These are phyloP conservation scores for Erebia epiphron DNA, from an alignment of 2,888 invertebrate genomes.

Conservation along the genomic window DNA sequence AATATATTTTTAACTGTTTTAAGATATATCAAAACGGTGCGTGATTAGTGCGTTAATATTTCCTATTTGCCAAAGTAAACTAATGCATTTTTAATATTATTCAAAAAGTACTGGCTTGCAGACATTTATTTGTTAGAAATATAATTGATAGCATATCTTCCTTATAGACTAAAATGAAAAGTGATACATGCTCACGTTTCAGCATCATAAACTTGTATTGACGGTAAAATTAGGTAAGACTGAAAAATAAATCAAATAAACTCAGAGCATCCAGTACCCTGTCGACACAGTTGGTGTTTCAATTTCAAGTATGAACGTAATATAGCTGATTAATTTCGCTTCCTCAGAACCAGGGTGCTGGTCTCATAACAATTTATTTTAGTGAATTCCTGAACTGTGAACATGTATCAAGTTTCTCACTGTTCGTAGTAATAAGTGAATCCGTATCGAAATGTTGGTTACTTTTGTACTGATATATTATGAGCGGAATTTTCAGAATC, in stretches of 20 bases:
- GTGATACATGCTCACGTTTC: conserved; percentile 63
- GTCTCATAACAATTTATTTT: conserved; percentile 15
- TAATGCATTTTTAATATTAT: conserved; percentile 71
- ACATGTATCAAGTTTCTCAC: conserved; percentile 71
- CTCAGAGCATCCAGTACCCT: not conserved
- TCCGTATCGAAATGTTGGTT: conserved; percentile 72
- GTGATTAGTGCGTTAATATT: conserved; percentile 48
- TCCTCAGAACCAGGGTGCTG: not conserved
- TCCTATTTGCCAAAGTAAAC: conserved; percentile 73
- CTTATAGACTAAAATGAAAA: conserved; percentile 59
- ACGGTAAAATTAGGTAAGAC: not conserved
- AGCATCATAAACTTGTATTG: not conserved
- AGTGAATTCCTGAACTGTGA: conserved; percentile 45
- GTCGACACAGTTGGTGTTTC: conserved; percentile 1
- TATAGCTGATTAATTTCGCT: not conserved
- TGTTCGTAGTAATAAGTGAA: conserved; percentile 65
- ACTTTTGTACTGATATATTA: conserved; percentile 71
- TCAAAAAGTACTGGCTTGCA: conserved; percentile 64
- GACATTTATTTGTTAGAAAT: conserved; percentile 54
- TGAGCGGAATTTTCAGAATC: conserved; percentile 77
- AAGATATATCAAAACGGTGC: conserved; percentile 46
- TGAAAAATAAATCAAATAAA: conserved; percentile 3
- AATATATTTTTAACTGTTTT: conserved; percentile 59
- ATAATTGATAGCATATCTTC: conserved; percentile 64
- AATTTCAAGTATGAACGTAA: not conserved